Evolutionary conservation across 1,140 invertebrate species (phyloP).

Genomic region (Drosophila santomea): DNA sequence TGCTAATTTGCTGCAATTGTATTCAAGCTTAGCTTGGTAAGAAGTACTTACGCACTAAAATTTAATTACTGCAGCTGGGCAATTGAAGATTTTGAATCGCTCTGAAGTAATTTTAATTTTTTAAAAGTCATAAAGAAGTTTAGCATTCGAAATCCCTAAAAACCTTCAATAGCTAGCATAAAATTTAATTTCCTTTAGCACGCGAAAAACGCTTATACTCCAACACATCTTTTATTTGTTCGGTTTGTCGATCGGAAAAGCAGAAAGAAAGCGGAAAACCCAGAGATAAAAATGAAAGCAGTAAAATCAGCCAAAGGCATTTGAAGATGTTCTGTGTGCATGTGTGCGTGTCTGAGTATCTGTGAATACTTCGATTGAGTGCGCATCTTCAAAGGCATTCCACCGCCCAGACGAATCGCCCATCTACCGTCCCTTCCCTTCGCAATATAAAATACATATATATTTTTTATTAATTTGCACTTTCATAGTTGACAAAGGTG

Average conservation of each 20-base stretch:
- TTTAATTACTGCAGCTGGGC: neutral
- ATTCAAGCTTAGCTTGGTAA: too few species aligned
- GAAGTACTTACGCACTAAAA: too few species aligned
- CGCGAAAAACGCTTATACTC: neutral
- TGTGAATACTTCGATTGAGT: slow-evolving; percentile 52
- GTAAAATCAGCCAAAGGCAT: slow-evolving; percentile 28
- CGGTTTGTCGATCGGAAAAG: slow-evolving; percentile 33
- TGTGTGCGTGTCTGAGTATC: slow-evolving; percentile 23
- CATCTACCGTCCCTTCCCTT: neutral
- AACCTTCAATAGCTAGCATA: slow-evolving; percentile 5
- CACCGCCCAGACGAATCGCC: neutral
- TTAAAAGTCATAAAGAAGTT: neutral
- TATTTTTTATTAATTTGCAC: slow-evolving; percentile 58
- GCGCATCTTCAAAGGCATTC: slow-evolving; percentile 56
- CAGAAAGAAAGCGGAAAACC: slow-evolving; percentile 13
- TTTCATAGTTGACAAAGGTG: slow-evolving; percentile 9
- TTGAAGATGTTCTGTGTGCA: slow-evolving; percentile 9
- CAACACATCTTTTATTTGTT: slow-evolving; percentile 24
- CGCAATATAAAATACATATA: neutral
- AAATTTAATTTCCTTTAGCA: neutral
- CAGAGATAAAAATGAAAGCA: slow-evolving; percentile 33
- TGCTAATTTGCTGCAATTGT: too few species aligned
- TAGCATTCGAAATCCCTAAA: neutral
- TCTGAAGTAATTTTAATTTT: slow-evolving; percentile 1
- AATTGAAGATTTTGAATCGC: neutral